Conservation (phyloP, 2,113 vertebrate genomes). For the Nyctereutes procyonoides region DNA sequence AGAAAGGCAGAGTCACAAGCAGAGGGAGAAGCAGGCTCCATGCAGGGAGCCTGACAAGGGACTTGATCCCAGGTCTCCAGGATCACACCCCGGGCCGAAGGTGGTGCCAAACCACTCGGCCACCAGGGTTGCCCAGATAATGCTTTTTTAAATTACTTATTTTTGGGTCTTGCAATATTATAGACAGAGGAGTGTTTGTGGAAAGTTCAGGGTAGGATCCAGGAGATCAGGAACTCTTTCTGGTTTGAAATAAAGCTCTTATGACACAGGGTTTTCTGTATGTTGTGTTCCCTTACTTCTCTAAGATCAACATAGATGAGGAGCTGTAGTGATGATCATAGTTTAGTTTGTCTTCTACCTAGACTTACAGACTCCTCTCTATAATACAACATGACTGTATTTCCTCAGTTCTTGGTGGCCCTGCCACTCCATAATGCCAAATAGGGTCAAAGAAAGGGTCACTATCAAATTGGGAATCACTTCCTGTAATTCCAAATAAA, state of each 20-base stretch:
- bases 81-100: too few relatives aligned
- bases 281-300: background rate
- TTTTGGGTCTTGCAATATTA: background rate
- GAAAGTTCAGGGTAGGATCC: background rate
- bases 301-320: background rate
- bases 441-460: background rate
- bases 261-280: background rate
- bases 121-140: background rate
- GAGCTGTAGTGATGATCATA: background rate
- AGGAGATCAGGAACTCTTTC: background rate
- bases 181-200: background rate
- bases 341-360: background rate
- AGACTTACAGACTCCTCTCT: background rate
- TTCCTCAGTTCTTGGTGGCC: background rate
- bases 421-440: too few relatives aligned
- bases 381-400: too few relatives aligned
- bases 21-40: too few relatives aligned
- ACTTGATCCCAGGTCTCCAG: too few relatives aligned
- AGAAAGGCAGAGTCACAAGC: too few relatives aligned
- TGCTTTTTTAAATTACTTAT: background rate
- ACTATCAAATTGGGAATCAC: background rate
- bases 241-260: background rate
- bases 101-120: too few relatives aligned
- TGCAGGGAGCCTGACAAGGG: too few relatives aligned
- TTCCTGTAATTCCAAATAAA: background rate